These are phyloP conservation scores for Elephas maximus DNA, from an alignment of 2,113 vertebrate genomes.

Conservation along the genomic window DNA sequence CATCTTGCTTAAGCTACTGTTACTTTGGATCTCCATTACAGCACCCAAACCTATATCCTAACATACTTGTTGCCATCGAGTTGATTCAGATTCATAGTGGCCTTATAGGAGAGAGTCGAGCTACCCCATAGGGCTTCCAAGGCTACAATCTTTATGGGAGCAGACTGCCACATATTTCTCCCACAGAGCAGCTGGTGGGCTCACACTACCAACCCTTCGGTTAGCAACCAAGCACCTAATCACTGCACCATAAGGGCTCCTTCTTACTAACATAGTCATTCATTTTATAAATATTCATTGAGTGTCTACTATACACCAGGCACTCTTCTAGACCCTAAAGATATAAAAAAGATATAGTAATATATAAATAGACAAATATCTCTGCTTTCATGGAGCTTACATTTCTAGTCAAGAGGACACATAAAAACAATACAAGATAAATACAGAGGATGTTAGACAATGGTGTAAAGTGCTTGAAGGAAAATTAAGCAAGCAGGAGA, in stretches of 20 bases:
- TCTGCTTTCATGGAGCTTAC: neutral
- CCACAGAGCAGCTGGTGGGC: neutral
- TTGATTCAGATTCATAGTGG: neutral
- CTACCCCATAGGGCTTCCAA: neutral
- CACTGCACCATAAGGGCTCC: neutral
- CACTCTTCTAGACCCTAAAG: neutral
- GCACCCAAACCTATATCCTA: neutral
- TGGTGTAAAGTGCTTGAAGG: neutral
- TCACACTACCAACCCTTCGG: neutral
- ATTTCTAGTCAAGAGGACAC: neutral
- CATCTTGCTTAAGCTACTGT: neutral
- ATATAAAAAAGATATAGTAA: neutral
- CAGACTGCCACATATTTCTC: neutral
- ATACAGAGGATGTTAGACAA: neutral
- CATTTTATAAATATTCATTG: neutral
- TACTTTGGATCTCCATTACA: neutral
- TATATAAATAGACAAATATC: neutral
- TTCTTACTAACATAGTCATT: neutral
- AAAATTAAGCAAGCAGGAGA: neutral
- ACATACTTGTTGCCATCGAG: neutral
- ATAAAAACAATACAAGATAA: neutral
- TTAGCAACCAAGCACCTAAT: neutral
- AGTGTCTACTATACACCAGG: neutral
- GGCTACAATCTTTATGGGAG: neutral
- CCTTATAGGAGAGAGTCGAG: neutral